Evolutionary conservation across 30 jellyfish, hydroid and myxozoan species (phyloP), one percentile per base, ranked within the genome.

Genomic region (Chrysaora quinquecirrha): DNA sequence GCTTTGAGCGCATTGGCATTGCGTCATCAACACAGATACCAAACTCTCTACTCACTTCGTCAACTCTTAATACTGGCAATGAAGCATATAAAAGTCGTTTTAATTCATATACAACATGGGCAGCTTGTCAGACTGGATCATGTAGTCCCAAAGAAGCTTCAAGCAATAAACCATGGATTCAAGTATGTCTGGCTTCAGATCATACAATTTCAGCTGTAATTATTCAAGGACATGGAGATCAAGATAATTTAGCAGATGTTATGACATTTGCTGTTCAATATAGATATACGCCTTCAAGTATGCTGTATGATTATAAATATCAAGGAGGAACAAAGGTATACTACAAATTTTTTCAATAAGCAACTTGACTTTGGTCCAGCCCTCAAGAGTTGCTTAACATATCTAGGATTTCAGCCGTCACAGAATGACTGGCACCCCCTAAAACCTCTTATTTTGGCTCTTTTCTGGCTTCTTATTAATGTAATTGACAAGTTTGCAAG

Each of bases 131-230:
- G 71, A 19, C 28, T 64, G 88, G 88, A 22, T 21, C 67, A 2
- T 76, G 88, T 56, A 10, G 33, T 10, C 79, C 78, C 3, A 60
- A 58, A 28, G 88, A 76, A 34, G 10, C 82, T 3, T 29, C 49
- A 28, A 76, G 90, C 21, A 54, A 12, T 43, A 80, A 80, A 23
- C 90, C 90, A 24, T 82, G 93, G 93, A 82, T 82, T 29, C 86
- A 82, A 43, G 73, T 72, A 29, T 82, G 93, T 34, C 33, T 71
- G 0, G 0, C 86, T 1, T 3, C 72, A 14, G 64, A 54, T 1
- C 73, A 68, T 2, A 82, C 52, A 34, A 27, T 82, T 22, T 64
- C 67, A 16, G 58, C 75, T 7, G 38, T 82, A 32, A 72, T 82
- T 54, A 58, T 82, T 0, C 93, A 82, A 69, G 93, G 93, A 14